Evolutionary conservation across 2,888 invertebrate species (phyloP), one percentile per base, ranked within the genome.

Genomic region (Nemotelus nigrinus): DNA sequence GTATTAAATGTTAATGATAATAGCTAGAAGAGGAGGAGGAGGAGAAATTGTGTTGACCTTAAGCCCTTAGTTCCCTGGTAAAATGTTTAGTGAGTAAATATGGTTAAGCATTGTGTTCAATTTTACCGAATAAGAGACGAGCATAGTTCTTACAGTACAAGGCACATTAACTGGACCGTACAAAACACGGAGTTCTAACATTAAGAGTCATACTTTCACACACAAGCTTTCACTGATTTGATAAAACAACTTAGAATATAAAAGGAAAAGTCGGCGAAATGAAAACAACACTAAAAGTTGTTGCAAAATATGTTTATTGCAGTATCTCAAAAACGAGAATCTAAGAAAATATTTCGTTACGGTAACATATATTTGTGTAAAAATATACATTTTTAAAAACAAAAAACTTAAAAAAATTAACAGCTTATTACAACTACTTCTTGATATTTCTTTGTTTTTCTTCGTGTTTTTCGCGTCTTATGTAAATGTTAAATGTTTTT

Each of bases 181-280:
- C 25, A 25, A 25, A 25, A 25, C 25, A 25, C 25, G 25, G 25
- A 25, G 25, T 25, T 25, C 25, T 25, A 25, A 25, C 25, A 25
- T 10, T 3, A 43, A 68, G 45, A 72, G 25, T 25, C 74, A 74
- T 39, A 74, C 60, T 25, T 58, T 25, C 74, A 74, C 74, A 60
- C 60, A 72, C 72, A 72, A 25, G 39, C 47, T 50, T 47, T 57
- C 71, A 44, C 74, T 74, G 74, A 74, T 74, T 74, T 60, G 63
- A 74, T 60, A 25, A 4, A 45, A 25, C 25, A 25, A 25, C 25
- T 25, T 65, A 8, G 47, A 68, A 68, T 41, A 39, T 48, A 50
- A 48, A 8, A 41, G 41, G 43, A 63, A 41, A 10, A 63, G 63
- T 41, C 25, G 25, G 25, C 25, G 25, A 25, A 25, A 25, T 25